phyloP scores from a whole-genome alignment of 2,797 vertebrate genomes.

The Phaenicophaeus curvirostris region DNA sequence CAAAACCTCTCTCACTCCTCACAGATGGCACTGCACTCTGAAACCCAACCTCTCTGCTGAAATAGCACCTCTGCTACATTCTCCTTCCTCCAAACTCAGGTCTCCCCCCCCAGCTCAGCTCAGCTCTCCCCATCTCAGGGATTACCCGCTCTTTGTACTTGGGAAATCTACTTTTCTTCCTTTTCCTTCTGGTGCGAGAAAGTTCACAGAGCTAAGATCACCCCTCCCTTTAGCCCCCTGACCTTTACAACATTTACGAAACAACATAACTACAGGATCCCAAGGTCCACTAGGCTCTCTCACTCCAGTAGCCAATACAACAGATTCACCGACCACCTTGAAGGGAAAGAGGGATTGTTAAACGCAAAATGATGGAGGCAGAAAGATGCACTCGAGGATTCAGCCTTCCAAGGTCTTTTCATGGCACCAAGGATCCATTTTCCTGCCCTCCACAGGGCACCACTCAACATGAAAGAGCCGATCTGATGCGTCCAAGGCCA shows the following conservation, averaged over 20 bases:
- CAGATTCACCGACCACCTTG: constrained; percentile 58
- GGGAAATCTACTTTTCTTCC: background rate
- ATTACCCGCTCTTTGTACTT: background rate
- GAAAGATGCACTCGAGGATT: constrained; percentile 65
- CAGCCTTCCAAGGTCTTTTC: constrained; percentile 49
- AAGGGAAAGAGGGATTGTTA: constrained; percentile 68
- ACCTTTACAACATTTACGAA: constrained; percentile 67
- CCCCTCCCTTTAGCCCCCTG: constrained; percentile 39
- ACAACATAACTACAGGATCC: constrained; percentile 67
- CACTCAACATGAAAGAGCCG: background rate
- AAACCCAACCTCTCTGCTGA: background rate
- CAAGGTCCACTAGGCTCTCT: constrained; percentile 62
- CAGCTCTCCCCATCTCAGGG: constrained; percentile 9
- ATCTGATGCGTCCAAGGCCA: constrained; percentile 48
- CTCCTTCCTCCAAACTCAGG: constrained; percentile 4
- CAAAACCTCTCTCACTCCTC: background rate
- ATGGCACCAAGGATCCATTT: constrained; percentile 26
- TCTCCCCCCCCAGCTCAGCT: background rate
- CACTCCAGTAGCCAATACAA: constrained; percentile 58
- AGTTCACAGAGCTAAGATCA: constrained; percentile 51
- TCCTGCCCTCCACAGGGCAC: constrained; percentile 3
- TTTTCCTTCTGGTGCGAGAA: background rate
- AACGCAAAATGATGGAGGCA: constrained; percentile 60
- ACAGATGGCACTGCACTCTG: background rate
- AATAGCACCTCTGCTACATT: background rate